phyloP scores from a whole-genome alignment of 2,113 vertebrate genomes.

The Nansenia antarctica region DNA sequence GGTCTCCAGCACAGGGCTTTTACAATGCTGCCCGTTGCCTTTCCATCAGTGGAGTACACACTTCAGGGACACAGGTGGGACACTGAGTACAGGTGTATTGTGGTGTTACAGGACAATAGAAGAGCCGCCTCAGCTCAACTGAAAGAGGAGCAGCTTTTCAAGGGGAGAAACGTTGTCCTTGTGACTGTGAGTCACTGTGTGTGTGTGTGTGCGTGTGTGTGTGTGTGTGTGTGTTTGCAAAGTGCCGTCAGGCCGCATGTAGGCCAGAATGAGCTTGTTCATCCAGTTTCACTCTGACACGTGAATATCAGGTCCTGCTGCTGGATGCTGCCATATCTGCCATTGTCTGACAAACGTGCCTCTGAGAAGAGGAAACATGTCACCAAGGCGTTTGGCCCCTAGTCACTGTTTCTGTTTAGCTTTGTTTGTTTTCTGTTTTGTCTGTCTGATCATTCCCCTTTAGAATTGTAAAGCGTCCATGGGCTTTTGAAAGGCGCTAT shows the following conservation, averaged over 20 bases:
- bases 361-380: slow-evolving; percentile 25
- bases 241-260: slow-evolving; percentile 42
- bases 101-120: slow-evolving; percentile 37
- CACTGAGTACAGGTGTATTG: slow-evolving; percentile 44
- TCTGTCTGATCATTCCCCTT: no score
- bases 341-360: slow-evolving; percentile 20
- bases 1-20: slow-evolving; percentile 15
- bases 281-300: slow-evolving; percentile 48
- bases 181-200: slow-evolving; percentile 50
- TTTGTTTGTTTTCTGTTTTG: no score
- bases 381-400: no score
- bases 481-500: no score
- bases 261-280: slow-evolving; percentile 7
- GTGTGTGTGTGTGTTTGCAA: slow-evolving; percentile 32
- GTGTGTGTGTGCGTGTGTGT: slow-evolving; percentile 40
- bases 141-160: slow-evolving; percentile 40
- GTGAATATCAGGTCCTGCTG: slow-evolving; percentile 13
- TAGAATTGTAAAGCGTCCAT: no score
- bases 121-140: slow-evolving; percentile 43
- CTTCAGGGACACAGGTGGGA: no score
- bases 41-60: no score
- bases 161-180: no score
- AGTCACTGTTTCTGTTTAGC: no score
- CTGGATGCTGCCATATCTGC: slow-evolving; percentile 31
- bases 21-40: slow-evolving; percentile 24